Evolutionary conservation across 2,797 vertebrate genomes (phyloP).

Genomic region (Girardinus metallicus): DNA sequence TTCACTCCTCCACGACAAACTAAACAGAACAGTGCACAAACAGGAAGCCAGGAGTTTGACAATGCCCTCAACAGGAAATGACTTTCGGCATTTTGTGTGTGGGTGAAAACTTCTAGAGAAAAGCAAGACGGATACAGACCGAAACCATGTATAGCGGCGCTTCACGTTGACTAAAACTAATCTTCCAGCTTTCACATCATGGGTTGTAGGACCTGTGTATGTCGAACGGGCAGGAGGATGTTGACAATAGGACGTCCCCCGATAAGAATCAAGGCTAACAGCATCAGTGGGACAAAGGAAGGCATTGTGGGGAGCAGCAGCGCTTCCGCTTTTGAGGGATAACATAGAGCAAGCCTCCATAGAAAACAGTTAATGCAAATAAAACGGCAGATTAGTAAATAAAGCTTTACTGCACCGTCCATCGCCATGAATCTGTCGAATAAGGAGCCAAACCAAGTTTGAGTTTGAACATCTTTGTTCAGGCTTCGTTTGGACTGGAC

Average conservation of each 20-base stretch:
- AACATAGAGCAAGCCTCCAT: slow-evolving; percentile 42
- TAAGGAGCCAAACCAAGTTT: too few species aligned
- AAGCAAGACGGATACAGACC: neutral
- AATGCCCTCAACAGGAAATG: slow-evolving; percentile 49
- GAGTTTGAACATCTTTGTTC: too few species aligned
- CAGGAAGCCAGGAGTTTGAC: slow-evolving; percentile 63
- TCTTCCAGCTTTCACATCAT: slow-evolving; percentile 30
- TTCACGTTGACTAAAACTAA: neutral
- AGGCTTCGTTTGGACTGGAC: too few species aligned
- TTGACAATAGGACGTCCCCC: slow-evolving; percentile 55
- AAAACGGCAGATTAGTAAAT: slow-evolving; percentile 56
- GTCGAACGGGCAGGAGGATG: slow-evolving; percentile 55
- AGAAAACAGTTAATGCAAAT: slow-evolving; percentile 49
- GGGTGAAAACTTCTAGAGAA: slow-evolving; percentile 7
- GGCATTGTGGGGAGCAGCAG: slow-evolving; percentile 64
- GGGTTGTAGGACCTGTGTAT: slow-evolving; percentile 23
- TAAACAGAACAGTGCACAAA: slow-evolving; percentile 47
- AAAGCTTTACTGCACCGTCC: slow-evolving; percentile 44
- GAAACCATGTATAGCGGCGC: rapidly evolving
- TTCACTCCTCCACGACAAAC: slow-evolving; percentile 35
- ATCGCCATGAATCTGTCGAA: slow-evolving; percentile 6
- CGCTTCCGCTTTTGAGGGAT: slow-evolving; percentile 66
- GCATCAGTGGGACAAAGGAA: slow-evolving; percentile 64
- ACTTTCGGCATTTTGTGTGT: slow-evolving; percentile 26
- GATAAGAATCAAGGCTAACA: slow-evolving; percentile 70